These are phyloP conservation scores for Caerostris darwini DNA, from an alignment of 1,140 invertebrate genomes.

Conservation along the genomic window DNA sequence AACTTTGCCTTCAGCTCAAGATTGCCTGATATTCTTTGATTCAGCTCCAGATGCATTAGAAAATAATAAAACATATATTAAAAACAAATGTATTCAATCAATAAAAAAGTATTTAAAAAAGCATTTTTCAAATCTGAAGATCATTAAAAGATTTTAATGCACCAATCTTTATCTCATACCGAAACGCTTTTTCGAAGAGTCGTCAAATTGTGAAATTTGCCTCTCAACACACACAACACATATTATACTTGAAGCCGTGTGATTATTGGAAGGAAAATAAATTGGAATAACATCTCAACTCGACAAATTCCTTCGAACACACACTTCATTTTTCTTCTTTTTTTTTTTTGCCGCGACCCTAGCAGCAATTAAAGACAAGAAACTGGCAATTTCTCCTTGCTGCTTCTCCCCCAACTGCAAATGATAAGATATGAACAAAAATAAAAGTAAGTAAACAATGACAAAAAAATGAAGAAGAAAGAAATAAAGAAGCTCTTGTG, in stretches of 20 bases:
- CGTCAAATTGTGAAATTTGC: not conserved
- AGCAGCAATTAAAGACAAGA: not conserved
- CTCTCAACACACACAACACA: not conserved
- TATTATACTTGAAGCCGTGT: not conserved
- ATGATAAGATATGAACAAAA: not conserved
- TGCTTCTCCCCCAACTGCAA: not conserved
- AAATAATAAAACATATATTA: no score
- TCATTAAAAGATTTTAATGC: not conserved
- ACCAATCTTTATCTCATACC: not conserved
- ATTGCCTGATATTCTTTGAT: no score
- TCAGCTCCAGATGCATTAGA: no score
- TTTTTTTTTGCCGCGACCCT: not conserved
- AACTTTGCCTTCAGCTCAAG: no score
- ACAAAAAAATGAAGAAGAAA: not conserved
- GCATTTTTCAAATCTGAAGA: not conserved
- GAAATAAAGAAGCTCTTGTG: not conserved
- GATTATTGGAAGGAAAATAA: not conserved
- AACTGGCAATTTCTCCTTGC: not conserved
- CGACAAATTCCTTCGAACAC: not conserved
- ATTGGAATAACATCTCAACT: not conserved
- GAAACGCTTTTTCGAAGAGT: not conserved
- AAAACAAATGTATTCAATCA: no score
- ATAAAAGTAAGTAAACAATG: not conserved
- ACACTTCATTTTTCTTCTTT: not conserved
- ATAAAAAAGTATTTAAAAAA: not conserved